Evolutionary conservation across 2,113 vertebrate species (phyloP), one percentile per base, ranked within the genome.

Genomic region (Alethe diademata): DNA sequence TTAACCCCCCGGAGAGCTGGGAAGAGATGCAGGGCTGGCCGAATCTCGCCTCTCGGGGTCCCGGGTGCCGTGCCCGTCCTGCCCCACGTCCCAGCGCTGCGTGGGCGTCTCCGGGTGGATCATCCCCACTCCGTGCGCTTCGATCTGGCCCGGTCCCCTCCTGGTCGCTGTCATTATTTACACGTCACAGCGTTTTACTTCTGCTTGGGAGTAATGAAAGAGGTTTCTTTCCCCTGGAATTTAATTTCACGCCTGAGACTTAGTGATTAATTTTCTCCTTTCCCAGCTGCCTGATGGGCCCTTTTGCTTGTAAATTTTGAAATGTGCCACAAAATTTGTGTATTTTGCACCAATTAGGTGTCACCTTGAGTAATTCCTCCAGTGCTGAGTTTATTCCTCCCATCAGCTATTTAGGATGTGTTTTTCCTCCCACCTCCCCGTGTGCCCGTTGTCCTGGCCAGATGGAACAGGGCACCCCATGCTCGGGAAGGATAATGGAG

Each of bases 221-320:
- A 96, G 93, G 96, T 87, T 96, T 97, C 96, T 97, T 96, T 98
- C 93, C 95, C 94, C 93, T 92, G 88, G 97, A 98, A 97, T 98
- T 97, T 98, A 97, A 98, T 98, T 98, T 98, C 98, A 98, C 93
- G 96, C 97, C 97, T 97, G 97, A 98, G 97, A 96, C 96, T 95
- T 94, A 29, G 96, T 95, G 97, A 97, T 98, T 97, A 97, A 98
- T 97, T 97, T 97, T 94, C 95, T 84, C 75, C 96, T 60, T 86
- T 94, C 92, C 93, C 88, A 74, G 78, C 94, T 79, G 40, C 95
- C 96, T 92, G 50, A 85, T 86, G 73, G 70, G 93, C 96, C 96
- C 86, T 90, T 96, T 87, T 23, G 86, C 97, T 98, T 97, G 96
- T 97, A 96, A 96, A 97, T 98, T 97, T 97, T 95, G 95, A 69